Evolutionary conservation across 1,140 invertebrate genomes (phyloP), one percentile per base, ranked within the genome.

Genomic region (Ips typographus): DNA sequence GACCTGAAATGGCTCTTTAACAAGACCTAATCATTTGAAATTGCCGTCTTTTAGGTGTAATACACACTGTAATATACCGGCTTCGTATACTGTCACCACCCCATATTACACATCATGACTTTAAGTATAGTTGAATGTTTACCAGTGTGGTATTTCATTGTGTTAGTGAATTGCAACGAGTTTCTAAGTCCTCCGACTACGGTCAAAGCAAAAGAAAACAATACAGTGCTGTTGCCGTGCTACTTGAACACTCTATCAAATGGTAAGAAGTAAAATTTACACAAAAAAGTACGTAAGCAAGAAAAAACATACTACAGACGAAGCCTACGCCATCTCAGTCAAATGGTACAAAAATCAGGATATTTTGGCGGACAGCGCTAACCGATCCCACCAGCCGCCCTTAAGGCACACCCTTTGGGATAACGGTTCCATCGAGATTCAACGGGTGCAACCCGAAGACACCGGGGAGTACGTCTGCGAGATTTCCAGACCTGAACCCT

Each of bases 391-490:
- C 1, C 63, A 75, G 1, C 73, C 85, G 1, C 83, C 87, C 0
- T 82, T 83, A 38, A 82, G 89, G 40, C 80, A 89, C 22, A 82
- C 82, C 62, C 82, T 92, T 77, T 86, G 85, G 80, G 76, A 81
- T n/a, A 91, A 92, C 76, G 86, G 87, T 62, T 92, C 89, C 57
- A 78, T 92, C 22, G 86, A 91, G 80, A 84, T 92, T 7, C 79
- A 84, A 0, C 77, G 83, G 37, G 80, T 92, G 0, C 80, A 84
- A 53, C 81, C 85, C 0, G 79, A 82, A 7, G 90, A 93, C 74
- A 88, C 87, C 0, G 91, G 90, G 1, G 84, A 91, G 65, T 93
- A 92, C 75, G 87, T 86, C 52, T 93, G 91, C 71, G 89, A 89
- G 77, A 83, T 87, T 37, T 78, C 83, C 47, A 82, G 87, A 53